These are phyloP conservation scores for Anguilla megastoma DNA, from an alignment of 2,797 vertebrate species.

Conservation along the genomic window DNA sequence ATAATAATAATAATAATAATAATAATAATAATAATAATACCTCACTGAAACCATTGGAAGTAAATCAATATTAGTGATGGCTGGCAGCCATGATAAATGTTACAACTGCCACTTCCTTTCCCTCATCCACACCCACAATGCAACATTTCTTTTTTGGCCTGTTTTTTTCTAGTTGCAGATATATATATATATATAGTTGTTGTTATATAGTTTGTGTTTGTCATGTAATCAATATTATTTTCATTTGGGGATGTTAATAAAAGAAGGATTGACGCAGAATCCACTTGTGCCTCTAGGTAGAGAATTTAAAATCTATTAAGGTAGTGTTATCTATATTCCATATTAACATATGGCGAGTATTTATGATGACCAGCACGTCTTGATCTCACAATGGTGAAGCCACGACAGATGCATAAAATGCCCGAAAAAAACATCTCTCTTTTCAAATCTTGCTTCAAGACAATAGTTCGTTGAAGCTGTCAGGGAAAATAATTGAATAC, in stretches of 20 bases:
- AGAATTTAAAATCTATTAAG: not conserved
- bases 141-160: not conserved
- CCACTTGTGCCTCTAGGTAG: not conserved
- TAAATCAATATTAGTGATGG: not conserved
- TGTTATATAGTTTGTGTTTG: not conserved
- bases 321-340: not conserved
- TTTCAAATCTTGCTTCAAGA: not conserved
- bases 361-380: not conserved
- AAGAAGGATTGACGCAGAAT: not conserved
- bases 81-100: not conserved
- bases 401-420: not conserved
- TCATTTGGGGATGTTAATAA: not conserved
- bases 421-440: not conserved
- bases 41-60: not conserved
- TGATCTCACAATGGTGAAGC: not conserved
- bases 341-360: not conserved
- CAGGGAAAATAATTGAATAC: not conserved
- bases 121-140: not conserved
- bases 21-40: not conserved
- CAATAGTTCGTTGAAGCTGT: not conserved
- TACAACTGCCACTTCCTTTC: not conserved
- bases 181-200: not conserved
- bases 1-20: conserved; percentile 1
- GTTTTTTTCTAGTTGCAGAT: not conserved
- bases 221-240: not conserved